These are phyloP conservation scores for Ferdinandea cuprea DNA, from an alignment of 2,888 invertebrate genomes.

Conservation along the genomic window DNA sequence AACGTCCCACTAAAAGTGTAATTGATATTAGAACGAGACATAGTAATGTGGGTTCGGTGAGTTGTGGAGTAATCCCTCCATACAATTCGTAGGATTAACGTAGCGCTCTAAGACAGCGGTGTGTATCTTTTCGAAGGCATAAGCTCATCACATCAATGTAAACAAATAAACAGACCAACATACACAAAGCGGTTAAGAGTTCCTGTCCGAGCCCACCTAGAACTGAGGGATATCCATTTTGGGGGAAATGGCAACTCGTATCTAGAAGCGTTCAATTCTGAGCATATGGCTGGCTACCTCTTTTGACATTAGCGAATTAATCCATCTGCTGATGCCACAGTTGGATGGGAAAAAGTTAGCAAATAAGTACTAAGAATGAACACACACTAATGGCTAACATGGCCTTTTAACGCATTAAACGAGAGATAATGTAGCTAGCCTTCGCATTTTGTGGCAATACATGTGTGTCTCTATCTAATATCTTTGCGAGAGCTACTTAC, in stretches of 20 bases:
- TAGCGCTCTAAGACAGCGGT: constrained; percentile 21
- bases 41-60: constrained; percentile 20
- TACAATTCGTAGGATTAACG: constrained; percentile 58
- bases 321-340: constrained; percentile 41
- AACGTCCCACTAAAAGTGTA: constrained; percentile 64
- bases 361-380: constrained; percentile 36
- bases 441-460: not conserved
- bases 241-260: constrained; percentile 31
- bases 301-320: constrained; percentile 69
- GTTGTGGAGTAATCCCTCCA: constrained; percentile 50
- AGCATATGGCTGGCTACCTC: constrained; percentile 34
- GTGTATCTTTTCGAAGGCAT: constrained; percentile 11
- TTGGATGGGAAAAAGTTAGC: constrained; percentile 8
- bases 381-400: constrained; percentile 38
- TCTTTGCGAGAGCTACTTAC: constrained; percentile 54
- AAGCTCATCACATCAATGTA: constrained; percentile 52
- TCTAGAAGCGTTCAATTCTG: constrained; percentile 1
- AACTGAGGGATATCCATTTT: constrained; percentile 9
- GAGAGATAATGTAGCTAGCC: constrained; percentile 46
- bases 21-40: constrained; percentile 63
- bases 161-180: constrained; percentile 40
- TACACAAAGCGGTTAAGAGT: constrained; percentile 41
- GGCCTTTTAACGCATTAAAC: constrained; percentile 54
- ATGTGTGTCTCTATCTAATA: constrained; percentile 10
- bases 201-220: constrained; percentile 13